Base-by-base conservation (phyloP, 1,140 invertebrate species). In the Drosophila kohkoa region DNA sequence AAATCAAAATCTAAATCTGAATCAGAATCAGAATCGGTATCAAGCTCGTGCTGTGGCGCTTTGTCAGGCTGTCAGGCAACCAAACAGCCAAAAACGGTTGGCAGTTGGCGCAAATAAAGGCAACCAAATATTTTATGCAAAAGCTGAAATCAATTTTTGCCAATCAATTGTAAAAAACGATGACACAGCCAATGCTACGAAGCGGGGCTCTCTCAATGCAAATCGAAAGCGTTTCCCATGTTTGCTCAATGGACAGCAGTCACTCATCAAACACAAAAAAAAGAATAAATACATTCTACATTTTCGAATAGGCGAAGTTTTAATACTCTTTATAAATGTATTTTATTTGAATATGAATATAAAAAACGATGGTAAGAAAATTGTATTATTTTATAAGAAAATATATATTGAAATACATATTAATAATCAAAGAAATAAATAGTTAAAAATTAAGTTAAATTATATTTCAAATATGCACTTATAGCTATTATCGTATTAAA, bases 111-210 rank as follows among this genome's bases (percentile, higher is more conserved):
- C 82, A 83, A 83, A 81, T 83, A 89, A 81, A 88, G 78, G 69
- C 55, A 67, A 35, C 38, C 74, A 79, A 88, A 89, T 88, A 88
- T 83, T 83, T 89, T 89, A 88, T 88, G 85, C 81, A 89, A 77
- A 81, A 89, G 83, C 83, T 69, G 80, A 81, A 89, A 89, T 89
- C 77, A 78, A 89, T 88, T 88, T 88, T 85, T 85, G 77, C 86
- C 83, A 83, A 89, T 88, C 83, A 81, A 88, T 89, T 89, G 81
- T 75, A 74, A 75, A 88, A 81, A 78, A 87, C 81, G 80, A 65
- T 79, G 64, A 71, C 70, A 78, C 62, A 65, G 72, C 48, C 67
- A 58, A 43, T 58, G 13, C n/a, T 35, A 30, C 41, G 16, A 64
- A 76, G 45, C 58, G 57, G 20, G 3, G 20, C 51, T 48, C 57